These are phyloP conservation scores for Catocala fraxini DNA, from an alignment of 2,888 invertebrate species.

Conservation along the genomic window DNA sequence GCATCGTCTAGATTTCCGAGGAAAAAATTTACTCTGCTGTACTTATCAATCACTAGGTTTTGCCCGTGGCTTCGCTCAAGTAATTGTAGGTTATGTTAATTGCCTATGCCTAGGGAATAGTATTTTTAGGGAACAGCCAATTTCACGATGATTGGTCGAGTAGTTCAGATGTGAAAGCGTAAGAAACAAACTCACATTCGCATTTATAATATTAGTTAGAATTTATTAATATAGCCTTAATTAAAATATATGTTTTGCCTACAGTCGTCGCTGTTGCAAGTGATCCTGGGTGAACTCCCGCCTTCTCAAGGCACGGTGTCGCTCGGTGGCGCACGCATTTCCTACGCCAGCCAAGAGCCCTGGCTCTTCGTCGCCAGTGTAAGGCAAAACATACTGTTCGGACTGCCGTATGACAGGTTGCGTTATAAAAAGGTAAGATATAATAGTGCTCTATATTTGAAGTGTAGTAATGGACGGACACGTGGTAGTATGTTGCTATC, in stretches of 20 bases:
- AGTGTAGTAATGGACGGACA: background rate
- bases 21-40: too few species aligned
- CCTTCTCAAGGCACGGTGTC: slow-evolving; percentile 88
- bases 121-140: too few species aligned
- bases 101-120: too few species aligned
- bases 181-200: too few species aligned
- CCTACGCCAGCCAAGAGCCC: slow-evolving; percentile 93
- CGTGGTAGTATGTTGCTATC: background rate
- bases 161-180: too few species aligned
- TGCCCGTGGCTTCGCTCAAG: too few species aligned
- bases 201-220: too few species aligned
- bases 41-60: too few species aligned
- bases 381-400: slow-evolving; percentile 93
- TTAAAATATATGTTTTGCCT: slow-evolving; percentile 18
- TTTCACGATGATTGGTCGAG: too few species aligned
- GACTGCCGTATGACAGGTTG: slow-evolving; percentile 87
- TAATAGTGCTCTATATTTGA: background rate
- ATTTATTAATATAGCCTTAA: too few species aligned
- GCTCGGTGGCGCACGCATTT: slow-evolving; percentile 88
- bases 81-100: too few species aligned
- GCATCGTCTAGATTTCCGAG: too few species aligned
- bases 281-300: slow-evolving; percentile 91
- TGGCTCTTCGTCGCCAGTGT: slow-evolving; percentile 92
- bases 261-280: slow-evolving; percentile 89
- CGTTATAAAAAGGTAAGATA: slow-evolving; percentile 80